Evolutionary conservation across 2,113 vertebrate genomes (phyloP), one percentile per base, ranked within the genome.

Genomic region (Rafetus swinhoei): DNA sequence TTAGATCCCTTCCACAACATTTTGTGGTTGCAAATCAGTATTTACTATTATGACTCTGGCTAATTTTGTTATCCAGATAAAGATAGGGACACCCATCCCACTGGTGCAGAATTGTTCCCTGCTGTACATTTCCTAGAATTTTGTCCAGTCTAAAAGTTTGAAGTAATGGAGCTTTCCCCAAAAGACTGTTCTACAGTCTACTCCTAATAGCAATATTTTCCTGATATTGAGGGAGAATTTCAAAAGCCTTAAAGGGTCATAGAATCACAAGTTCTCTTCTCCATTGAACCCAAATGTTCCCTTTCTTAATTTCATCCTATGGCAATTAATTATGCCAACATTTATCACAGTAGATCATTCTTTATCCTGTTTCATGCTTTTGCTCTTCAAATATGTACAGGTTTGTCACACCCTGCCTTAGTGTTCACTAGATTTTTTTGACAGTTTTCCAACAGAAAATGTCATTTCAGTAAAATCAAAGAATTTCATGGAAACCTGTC

Each of bases 1-100:
- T 35, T 72, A 72, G 16, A 21, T 21, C 19, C 69, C 18, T 72
- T 39, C 69, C 15, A 45, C n/a, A 72, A 35, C 69, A 10, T 10
- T 72, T 72, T 72, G 25, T 57, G 60, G 87, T 27, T 45, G 45
- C 0, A 88, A 24, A 1, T 0, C 0, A 90, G 39, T 76, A 9
- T 21, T 50, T 92, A 4, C 56, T 79, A 18, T 1, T 5, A 13
- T 39, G 50, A 79, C 50, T 0, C 0, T 5, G 21, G 18, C 35
- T 39, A 45, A 22, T 5, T 11, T 74, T 74, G 11, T 74, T 22
- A 39, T 35, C 9, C 19, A 22, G 19, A 45, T 57, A 22, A 27
- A 89, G 11, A 59, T 54, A 84, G 7, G 2, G 76, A 50, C 0
- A 3, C 4, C 72, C 13, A 2, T 2, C 60, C 62, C 55, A 32